Conservation (phyloP, 2,113 vertebrate species). For the Melierax canorus region DNA sequence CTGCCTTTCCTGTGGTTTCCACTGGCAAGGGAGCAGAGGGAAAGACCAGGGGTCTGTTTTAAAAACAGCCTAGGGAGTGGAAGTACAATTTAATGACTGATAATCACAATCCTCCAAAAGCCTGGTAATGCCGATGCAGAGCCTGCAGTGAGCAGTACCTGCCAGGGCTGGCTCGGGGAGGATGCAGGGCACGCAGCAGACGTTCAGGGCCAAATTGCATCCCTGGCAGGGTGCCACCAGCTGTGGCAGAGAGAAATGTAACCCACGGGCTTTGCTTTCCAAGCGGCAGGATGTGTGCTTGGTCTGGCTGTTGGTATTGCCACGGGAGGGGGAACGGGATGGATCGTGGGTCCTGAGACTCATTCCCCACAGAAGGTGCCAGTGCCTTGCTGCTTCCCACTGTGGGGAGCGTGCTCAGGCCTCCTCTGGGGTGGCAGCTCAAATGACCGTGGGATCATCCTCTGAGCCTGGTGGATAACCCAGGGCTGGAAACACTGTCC, state of each 20-base stretch:
- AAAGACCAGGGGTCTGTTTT: not conserved
- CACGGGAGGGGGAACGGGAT: fast-evolving
- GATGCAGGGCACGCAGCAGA: not conserved
- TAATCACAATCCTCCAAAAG: not conserved
- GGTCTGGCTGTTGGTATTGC: not conserved
- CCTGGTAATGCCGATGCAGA: not conserved
- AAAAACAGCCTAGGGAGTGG: not conserved
- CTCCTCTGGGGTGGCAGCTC: not conserved
- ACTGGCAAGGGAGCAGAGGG: not conserved
- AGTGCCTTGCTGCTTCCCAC: not conserved
- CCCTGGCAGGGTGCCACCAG: not conserved
- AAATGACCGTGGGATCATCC: not conserved
- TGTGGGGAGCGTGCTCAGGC: not conserved
- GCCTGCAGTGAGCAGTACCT: fast-evolving
- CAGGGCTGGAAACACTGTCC: not conserved
- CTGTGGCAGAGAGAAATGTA: not conserved
- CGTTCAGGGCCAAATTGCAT: fast-evolving
- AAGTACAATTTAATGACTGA: not conserved
- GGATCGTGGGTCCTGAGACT: fast-evolving
- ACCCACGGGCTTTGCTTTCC: not conserved
- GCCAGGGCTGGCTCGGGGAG: not conserved
- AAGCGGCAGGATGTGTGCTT: not conserved
- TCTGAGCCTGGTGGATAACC: not conserved
- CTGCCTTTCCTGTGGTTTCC: not conserved
- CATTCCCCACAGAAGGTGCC: not conserved